Evolutionary conservation across 2,888 invertebrate species (phyloP), one percentile per base, ranked within the genome.

Genomic region (Cephus runcator): DNA sequence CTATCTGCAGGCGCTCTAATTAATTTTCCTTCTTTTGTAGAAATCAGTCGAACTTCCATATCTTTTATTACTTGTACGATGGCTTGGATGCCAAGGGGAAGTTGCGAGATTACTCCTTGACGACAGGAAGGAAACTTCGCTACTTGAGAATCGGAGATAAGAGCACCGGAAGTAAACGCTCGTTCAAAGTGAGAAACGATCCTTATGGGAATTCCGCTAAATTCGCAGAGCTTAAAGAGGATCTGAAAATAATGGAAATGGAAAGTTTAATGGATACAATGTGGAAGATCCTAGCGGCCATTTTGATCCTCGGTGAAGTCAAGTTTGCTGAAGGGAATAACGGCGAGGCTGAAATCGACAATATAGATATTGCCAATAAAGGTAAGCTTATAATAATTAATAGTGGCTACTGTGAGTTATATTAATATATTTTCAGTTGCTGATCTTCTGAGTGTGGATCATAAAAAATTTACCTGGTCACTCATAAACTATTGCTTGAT

Each of bases 21-120:
- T 6, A 2, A 23, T 23, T 23, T 56, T 11, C 68, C 76, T 76
- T 79, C 73, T 69, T 85, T 92, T 93, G 69, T 91, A 97, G 97
- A 93, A 93, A 94, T 80, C 97, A 98, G 90, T 95, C 97, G 76
- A 98, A 97, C 88, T 98, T 97, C 89, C 96, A 98, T 90, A 94
- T 97, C 34, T 94, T 98, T 82, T 98, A 98, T 92, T 98, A 97
- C 89, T 95, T 98, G 84, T 97, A 97, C 91, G 97, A 98, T 88
- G 96, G 95, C 6, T 93, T 98, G 89, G 94, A 95, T 84, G 93
- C 94, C 15, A 93, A 94, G 31, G 94, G 95, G 77, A 93, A 94
- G 78, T 92, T 96, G 69, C 93, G 94, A 69, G 93, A 95, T 73
- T 96, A 96, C 84, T 92, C 93, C 80, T 92, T 98, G 73, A 94